Conservation (phyloP, 1,140 invertebrate species). For the Ganaspis sp. region DNA sequence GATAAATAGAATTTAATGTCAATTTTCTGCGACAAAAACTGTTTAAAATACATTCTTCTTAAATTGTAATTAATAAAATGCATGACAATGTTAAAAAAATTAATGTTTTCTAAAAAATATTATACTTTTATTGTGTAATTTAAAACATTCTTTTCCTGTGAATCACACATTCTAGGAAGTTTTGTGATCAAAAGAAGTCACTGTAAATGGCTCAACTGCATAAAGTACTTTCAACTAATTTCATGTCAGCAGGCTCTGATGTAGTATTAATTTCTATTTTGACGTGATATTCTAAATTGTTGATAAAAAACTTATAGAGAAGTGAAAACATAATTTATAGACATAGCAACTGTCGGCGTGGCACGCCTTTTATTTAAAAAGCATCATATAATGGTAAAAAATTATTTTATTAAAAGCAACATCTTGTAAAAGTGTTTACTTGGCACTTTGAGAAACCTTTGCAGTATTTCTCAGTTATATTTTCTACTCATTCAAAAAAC, state of each 20-base stretch:
- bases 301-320: conserved; percentile 35
- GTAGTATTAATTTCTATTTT: conserved; percentile 54
- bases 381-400: conserved; percentile 61
- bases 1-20: too few species aligned
- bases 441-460: neutral
- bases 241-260: neutral
- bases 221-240: neutral
- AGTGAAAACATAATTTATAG: conserved; percentile 6
- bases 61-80: too few species aligned
- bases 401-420: neutral
- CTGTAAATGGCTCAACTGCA: too few species aligned
- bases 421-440: neutral
- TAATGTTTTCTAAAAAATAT: too few species aligned
- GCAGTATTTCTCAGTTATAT: neutral
- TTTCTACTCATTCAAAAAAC: neutral
- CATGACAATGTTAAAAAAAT: too few species aligned
- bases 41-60: too few species aligned
- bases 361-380: conserved; percentile 58
- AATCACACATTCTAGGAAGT: too few species aligned
- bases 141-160: too few species aligned
- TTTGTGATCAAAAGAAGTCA: too few species aligned
- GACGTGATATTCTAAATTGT: conserved; percentile 44
- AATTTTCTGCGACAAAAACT: too few species aligned
- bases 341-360: conserved; percentile 51
- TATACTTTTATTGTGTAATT: too few species aligned